Conservation (phyloP, 1,140 invertebrate genomes). For the Drosophila kohkoa region DNA sequence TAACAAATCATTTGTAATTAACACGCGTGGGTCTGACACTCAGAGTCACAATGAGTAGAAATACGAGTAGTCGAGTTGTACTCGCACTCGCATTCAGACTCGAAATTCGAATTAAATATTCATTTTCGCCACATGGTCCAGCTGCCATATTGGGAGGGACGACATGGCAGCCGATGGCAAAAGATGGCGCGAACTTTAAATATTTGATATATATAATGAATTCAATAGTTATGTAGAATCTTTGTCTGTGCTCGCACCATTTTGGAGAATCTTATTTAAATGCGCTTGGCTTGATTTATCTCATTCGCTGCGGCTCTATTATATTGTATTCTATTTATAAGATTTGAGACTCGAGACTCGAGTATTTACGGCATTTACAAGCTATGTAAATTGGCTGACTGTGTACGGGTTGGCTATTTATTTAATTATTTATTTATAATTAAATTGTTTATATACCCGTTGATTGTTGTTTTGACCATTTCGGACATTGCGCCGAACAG, state of each 20-base stretch:
- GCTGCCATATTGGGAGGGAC: conserved; percentile 62
- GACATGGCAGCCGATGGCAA: conserved; percentile 49
- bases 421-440: conserved; percentile 83
- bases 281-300: conserved; percentile 69
- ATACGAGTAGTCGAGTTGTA: conserved; percentile 37
- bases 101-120: conserved; percentile 43
- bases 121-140: conserved; percentile 71
- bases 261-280: conserved; percentile 61
- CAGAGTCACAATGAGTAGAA: conserved; percentile 46
- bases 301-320: conserved; percentile 16
- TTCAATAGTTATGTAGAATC: conserved; percentile 14
- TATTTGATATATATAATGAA: conserved; percentile 15
- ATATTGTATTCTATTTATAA: conserved; percentile 52
- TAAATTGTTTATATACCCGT: conserved; percentile 73
- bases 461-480: conserved; percentile 68
- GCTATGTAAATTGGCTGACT: conserved; percentile 72
- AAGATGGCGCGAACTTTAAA: conserved; percentile 40
- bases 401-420: conserved; percentile 63
- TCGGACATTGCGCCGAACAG: conserved; percentile 51
- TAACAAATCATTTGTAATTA: conserved; percentile 81
- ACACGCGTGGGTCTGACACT: conserved; percentile 67
- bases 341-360: background rate
- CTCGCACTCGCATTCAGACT: conserved; percentile 33
- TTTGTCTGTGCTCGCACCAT: conserved; percentile 43
- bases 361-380: conserved; percentile 60